These are phyloP conservation scores for Heterotilapia buettikoferi DNA, from an alignment of 2,113 vertebrate species.

Conservation along the genomic window DNA sequence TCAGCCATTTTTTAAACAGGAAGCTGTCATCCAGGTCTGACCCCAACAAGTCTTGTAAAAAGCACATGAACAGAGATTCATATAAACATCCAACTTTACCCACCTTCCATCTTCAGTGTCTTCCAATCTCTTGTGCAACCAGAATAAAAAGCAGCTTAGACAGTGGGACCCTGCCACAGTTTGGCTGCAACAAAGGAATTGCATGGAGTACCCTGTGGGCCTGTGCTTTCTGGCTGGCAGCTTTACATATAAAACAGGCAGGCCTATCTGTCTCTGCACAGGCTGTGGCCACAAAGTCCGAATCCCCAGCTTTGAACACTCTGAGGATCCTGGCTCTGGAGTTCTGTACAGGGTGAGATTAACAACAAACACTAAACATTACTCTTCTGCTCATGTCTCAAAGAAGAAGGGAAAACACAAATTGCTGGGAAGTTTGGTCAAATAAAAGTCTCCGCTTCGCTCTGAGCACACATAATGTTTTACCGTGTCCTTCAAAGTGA, in stretches of 20 bases:
- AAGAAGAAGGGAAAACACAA: not conserved
- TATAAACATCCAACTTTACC: conserved; percentile 29
- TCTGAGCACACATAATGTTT: not conserved
- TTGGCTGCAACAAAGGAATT: conserved; percentile 59
- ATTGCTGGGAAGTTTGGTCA: conserved; percentile 12
- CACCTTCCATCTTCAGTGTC: conserved; percentile 34
- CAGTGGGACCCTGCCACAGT: conserved; percentile 40
- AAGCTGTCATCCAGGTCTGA: not conserved
- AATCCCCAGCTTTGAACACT: conserved; percentile 53
- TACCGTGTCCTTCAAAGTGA: not conserved
- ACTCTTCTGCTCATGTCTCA: conserved; percentile 11
- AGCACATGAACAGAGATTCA: not conserved
- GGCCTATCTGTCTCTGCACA: conserved; percentile 66
- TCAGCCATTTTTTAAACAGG: not conserved
- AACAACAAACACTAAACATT: conserved; percentile 60
- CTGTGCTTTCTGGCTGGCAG: conserved; percentile 56
- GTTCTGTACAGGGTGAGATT: conserved; percentile 61
- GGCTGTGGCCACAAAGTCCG: conserved; percentile 62
- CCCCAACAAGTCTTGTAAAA: not conserved
- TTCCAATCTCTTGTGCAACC: conserved; percentile 36
- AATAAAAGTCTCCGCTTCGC: not conserved
- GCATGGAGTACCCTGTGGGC: conserved; percentile 52
- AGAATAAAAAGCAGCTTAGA: conserved; percentile 63
- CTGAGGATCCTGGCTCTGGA: conserved; percentile 43
- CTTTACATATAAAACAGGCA: conserved; percentile 73